Evolutionary conservation across 2,888 invertebrate species (phyloP).

Genomic region (Oxyteleia sp.): DNA sequence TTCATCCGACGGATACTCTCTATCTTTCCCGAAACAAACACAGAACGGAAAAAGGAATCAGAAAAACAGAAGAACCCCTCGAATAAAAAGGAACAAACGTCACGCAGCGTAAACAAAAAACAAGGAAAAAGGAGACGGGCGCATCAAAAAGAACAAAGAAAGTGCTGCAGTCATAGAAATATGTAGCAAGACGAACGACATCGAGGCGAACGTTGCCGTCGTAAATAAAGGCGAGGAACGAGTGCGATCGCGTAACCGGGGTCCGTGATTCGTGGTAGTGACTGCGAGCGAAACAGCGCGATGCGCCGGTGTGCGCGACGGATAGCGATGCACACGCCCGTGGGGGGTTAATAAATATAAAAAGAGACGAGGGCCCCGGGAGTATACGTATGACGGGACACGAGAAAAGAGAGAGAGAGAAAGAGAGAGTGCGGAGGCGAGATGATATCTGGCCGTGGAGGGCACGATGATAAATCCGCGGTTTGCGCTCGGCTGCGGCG

Average conservation of each 20-base stretch:
- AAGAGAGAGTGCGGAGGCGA: no score
- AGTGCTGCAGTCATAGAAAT: conserved; percentile 63
- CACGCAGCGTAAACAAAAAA: conserved; percentile 18
- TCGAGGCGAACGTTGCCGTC: conserved; percentile 54
- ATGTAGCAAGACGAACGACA: conserved; percentile 72
- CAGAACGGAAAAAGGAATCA: background rate
- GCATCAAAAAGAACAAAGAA: conserved; percentile 56
- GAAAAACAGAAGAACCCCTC: conserved; percentile 22
- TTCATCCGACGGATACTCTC: background rate
- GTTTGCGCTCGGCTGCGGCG: no score
- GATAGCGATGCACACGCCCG: conserved; percentile 11
- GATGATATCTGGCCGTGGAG: no score
- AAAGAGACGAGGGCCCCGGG: no score
- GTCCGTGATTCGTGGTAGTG: conserved; percentile 57
- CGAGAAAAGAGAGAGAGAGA: no score
- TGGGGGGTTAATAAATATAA: no score
- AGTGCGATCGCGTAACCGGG: conserved; percentile 68
- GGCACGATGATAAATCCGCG: no score
- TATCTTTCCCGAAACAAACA: background rate
- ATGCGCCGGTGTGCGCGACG: conserved; percentile 33
- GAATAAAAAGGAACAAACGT: conserved; percentile 6
- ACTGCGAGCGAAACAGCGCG: conserved; percentile 45
- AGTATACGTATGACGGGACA: no score
- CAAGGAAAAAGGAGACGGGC: conserved; percentile 13
- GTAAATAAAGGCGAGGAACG: conserved; percentile 70